A percentile compares a stretch with the other conserved stretches of the same genome.
Evolutionary conservation across 2,113 vertebrate genomes (phyloP).

Genomic region (Chionis minor): DNA sequence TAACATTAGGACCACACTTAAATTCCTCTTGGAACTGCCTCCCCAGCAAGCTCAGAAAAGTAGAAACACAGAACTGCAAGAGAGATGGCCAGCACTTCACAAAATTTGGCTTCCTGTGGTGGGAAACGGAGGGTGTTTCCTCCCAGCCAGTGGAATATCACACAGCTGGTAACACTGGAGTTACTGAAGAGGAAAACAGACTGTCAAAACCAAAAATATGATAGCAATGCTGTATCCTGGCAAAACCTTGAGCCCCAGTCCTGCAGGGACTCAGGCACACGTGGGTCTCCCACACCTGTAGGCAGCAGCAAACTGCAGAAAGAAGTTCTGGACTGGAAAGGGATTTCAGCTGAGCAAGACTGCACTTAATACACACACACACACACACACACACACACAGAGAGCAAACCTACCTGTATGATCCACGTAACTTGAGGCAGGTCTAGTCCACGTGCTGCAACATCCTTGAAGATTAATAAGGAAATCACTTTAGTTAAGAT

Average conservation of each 20-base stretch:
- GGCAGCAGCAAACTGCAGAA: not conserved
- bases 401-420: slow-evolving; percentile 82
- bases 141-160: not conserved
- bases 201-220: not conserved
- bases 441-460: slow-evolving; percentile 93
- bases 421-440: slow-evolving; percentile 95
- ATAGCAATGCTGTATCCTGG: not conserved
- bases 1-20: not conserved
- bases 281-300: not conserved
- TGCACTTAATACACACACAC: not conserved
- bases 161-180: not conserved
- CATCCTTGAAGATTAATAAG: slow-evolving; percentile 80
- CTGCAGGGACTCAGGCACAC: not conserved
- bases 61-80: not conserved
- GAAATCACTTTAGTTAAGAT: not conserved
- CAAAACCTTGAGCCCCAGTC: not conserved
- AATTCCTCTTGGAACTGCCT: not conserved
- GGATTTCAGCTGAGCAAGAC: not conserved
- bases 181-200: not conserved
- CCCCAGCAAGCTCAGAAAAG: not conserved
- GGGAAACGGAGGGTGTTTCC: not conserved
- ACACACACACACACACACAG: not conserved
- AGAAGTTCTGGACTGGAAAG: slow-evolving; percentile 1
- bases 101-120: not conserved
- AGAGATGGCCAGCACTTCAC: not conserved